Evolutionary conservation across 2,888 invertebrate species (phyloP), one percentile per base, ranked within the genome.

Genomic region (Epicampocera succincta): DNA sequence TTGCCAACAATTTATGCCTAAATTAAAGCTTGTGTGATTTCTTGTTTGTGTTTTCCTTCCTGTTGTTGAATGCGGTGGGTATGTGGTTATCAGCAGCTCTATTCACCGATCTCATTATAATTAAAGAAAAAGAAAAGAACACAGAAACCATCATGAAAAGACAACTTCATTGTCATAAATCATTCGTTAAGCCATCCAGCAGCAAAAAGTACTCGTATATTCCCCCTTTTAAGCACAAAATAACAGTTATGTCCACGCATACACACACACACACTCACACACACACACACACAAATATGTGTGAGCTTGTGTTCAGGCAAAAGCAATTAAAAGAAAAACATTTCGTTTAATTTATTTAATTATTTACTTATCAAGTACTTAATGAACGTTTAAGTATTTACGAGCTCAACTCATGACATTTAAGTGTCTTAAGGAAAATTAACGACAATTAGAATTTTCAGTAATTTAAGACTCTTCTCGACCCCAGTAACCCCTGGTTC

Each of bases 61-160:
- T 61, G 40, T 0, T 38, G 25, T 48, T 71, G 48, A 5, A 29
- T 63, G 73, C 44, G 52, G 73, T 54, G 54, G 63, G 52, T 63
- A 63, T 46, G 46, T 33, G 44, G 33, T 48, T 54, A 48, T 56
- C 48, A 25, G n/a, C 6, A 38, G 8, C 25, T 12, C 40, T 46
- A 33, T 19, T n/a, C 19, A 15, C 38, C 46, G 42, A 61, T 74
- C 13, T 44, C 46, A 48, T 58, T 66, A 58, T 13, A n/a, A 42
- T 29, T 60, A 50, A 29, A 42, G 25, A 17, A 44, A 46, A 12
- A 21, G 38, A 50, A 40, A 33, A 33, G 9, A 8, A 33, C n/a
- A n/a, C n/a, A n/a, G n/a, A n/a, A n/a, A n/a, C n/a, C n/a, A 33
- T 9, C 33, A 29, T n/a, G 25, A 42, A 56, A 50, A 66, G 48